Conservation (phyloP, 2,113 vertebrate genomes). For the Acrocephalus kingi region DNA sequence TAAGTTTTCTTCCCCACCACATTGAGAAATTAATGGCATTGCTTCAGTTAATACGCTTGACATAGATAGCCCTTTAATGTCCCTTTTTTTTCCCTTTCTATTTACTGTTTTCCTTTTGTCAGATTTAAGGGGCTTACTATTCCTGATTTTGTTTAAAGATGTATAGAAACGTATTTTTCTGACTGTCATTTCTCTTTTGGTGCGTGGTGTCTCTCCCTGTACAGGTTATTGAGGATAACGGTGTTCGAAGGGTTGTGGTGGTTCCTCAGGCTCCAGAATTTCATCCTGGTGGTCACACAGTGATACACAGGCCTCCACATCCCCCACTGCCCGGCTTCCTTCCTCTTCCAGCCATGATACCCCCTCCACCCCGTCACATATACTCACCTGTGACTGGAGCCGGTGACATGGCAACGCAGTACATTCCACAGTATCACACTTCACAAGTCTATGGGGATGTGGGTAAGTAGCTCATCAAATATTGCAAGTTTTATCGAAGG, state of each 20-base stretch:
- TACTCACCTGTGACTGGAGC: slow-evolving; percentile 89
- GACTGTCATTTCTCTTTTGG: background rate
- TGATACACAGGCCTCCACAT: slow-evolving; percentile 90
- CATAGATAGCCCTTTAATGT: background rate
- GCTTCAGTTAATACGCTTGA: background rate
- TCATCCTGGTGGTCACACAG: slow-evolving; percentile 90
- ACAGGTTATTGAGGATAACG: slow-evolving; percentile 97
- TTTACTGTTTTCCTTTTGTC: background rate
- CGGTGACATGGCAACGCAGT: slow-evolving; percentile 89
- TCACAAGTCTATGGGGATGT: slow-evolving; percentile 93
- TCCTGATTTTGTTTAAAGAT: background rate
- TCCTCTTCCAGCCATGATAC: slow-evolving; percentile 92
- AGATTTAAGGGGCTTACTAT: background rate
- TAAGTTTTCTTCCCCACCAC: background rate
- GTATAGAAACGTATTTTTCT: background rate
- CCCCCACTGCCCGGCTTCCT: slow-evolving; percentile 93
- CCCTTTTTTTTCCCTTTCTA: background rate
- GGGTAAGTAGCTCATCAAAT: slow-evolving; percentile 76
- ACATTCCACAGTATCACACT: slow-evolving; percentile 93
- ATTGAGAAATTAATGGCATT: background rate
- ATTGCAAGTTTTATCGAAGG: background rate
- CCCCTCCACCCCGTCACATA: slow-evolving; percentile 86
- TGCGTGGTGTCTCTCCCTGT: background rate
- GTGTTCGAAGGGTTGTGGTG: slow-evolving; percentile 95
- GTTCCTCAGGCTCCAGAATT: slow-evolving; percentile 95